Percentiles rank a stretch among this genome's conserved stretches.
Conservation (phyloP, 1,140 invertebrate species). For the Bombyx mori region DNA sequence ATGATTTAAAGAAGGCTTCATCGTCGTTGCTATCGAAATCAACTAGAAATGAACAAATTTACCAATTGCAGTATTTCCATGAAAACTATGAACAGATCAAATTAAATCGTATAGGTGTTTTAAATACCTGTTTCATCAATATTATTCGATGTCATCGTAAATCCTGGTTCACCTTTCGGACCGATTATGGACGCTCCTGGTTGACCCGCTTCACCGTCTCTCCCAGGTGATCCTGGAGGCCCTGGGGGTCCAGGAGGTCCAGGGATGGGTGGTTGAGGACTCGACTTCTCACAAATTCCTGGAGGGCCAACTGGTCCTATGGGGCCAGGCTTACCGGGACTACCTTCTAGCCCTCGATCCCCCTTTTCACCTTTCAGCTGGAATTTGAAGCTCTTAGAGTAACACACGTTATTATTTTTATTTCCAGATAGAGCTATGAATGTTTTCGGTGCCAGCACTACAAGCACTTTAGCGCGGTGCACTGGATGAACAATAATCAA, state of each 20-base stretch:
- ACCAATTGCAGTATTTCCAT: neutral
- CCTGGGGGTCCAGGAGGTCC: constrained; percentile 36
- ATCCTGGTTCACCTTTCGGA: constrained; percentile 41
- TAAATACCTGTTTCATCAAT: neutral
- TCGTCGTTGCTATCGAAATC: constrained; percentile 8
- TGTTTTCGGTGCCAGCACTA: too few species aligned
- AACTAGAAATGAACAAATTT: constrained; percentile 7
- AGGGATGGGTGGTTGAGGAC: constrained; percentile 8
- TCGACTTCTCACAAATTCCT: constrained; percentile 1
- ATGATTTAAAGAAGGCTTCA: neutral
- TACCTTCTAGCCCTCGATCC: constrained; percentile 29
- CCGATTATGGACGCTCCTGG: constrained; percentile 42
- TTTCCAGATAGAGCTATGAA: too few species aligned
- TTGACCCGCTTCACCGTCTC: constrained; percentile 10
- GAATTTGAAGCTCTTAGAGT: neutral
- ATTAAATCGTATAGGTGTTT: too few species aligned
- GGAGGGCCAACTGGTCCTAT: constrained; percentile 25
- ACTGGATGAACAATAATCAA: too few species aligned
- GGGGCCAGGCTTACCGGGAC: constrained; percentile 25
- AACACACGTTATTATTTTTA: too few species aligned
- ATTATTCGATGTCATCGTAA: constrained; percentile 2
- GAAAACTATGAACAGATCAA: too few species aligned
- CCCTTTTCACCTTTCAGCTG: constrained; percentile 48
- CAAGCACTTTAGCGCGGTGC: too few species aligned
- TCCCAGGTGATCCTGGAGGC: constrained; percentile 22